phyloP scores from a whole-genome alignment of 2,797 vertebrate species.

The Rachycentron canadum region DNA sequence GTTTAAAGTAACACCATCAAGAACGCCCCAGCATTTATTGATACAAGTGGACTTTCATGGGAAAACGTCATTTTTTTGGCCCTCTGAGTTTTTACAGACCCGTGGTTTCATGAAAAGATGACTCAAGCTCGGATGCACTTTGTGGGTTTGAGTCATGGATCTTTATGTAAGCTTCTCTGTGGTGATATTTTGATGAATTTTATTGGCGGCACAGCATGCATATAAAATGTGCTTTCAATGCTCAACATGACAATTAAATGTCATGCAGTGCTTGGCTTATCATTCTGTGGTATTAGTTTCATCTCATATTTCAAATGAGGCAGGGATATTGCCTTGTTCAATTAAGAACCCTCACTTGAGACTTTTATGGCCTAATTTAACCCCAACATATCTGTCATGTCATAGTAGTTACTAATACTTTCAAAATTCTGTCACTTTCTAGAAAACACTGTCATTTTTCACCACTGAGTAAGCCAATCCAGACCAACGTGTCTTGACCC shows the following conservation, averaged over 20 bases:
- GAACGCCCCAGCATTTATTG: slow-evolving; percentile 36
- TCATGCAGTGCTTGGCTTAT: slow-evolving; percentile 31
- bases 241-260: slow-evolving; percentile 45
- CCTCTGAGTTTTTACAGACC: slow-evolving; percentile 23
- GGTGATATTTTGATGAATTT: slow-evolving; percentile 36
- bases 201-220: slow-evolving; percentile 14
- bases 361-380: slow-evolving; percentile 1
- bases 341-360: slow-evolving; percentile 6
- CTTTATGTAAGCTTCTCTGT: slow-evolving; percentile 47
- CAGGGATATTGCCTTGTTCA: neutral
- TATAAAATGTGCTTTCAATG: slow-evolving; percentile 33
- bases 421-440: neutral
- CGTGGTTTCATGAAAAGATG: slow-evolving; percentile 23
- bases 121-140: slow-evolving; percentile 41
- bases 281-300: slow-evolving; percentile 11
- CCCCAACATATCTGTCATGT: neutral
- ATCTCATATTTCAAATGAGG: slow-evolving; percentile 5
- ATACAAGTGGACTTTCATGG: slow-evolving; percentile 40
- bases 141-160: slow-evolving; percentile 33
- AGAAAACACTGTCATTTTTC: neutral
- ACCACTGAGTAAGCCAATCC: neutral
- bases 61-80: slow-evolving; percentile 3
- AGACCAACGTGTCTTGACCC: neutral
- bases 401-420: neutral
- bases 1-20: slow-evolving; percentile 34